phyloP scores from a whole-genome alignment of 2,113 vertebrate genomes.

The Hypanus sabinus region DNA sequence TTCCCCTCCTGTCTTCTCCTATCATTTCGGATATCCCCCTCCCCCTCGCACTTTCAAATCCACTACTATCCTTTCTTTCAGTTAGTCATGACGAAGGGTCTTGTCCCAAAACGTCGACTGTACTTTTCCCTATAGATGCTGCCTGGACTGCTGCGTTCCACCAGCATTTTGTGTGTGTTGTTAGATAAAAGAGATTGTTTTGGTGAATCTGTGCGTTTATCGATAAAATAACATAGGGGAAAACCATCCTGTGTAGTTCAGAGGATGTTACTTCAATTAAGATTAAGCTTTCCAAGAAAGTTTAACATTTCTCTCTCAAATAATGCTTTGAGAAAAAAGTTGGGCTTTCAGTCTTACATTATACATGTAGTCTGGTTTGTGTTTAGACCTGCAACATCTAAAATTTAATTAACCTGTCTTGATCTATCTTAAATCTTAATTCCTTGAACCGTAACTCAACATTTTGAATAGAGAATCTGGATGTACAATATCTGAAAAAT shows the following conservation, averaged over 20 bases:
- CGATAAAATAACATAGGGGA: not conserved
- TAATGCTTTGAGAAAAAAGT: not conserved
- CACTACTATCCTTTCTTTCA: too few relatives aligned
- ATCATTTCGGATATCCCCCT: too few relatives aligned
- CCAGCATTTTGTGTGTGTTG: too few relatives aligned
- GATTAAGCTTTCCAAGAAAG: not conserved
- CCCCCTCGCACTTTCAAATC: too few relatives aligned
- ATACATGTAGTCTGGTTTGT: not conserved
- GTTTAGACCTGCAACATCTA: not conserved
- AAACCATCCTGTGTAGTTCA: not conserved
- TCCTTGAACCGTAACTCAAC: not conserved
- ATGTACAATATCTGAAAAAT: not conserved
- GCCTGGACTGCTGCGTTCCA: too few relatives aligned
- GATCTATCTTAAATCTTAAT: not conserved
- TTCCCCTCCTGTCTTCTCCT: too few relatives aligned
- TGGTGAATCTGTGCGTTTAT: not conserved
- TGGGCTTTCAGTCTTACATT: not conserved
- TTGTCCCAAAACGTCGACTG: too few relatives aligned
- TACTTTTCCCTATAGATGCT: too few relatives aligned
- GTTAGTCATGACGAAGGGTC: too few relatives aligned
- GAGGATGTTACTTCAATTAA: not conserved
- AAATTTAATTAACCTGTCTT: not conserved
- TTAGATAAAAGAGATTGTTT: not conserved
- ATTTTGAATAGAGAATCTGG: not conserved
- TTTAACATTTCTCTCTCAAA: not conserved